Evolutionary conservation across 1,140 invertebrate genomes (phyloP), one percentile per base, ranked within the genome.

Genomic region (Acromyrmex echinatior): DNA sequence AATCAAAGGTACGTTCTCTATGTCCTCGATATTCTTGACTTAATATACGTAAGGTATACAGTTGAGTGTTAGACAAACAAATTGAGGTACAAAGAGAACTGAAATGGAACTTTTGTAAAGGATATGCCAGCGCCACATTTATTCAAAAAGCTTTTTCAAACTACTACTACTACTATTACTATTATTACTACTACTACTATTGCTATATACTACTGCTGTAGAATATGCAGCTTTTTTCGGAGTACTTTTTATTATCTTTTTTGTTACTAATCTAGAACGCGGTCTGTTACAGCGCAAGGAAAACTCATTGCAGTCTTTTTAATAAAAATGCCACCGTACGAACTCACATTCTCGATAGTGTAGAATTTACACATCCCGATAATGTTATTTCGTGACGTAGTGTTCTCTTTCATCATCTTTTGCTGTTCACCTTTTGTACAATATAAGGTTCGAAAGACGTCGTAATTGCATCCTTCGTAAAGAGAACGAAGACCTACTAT

Each of bases 381-480:
- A 70, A 81, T 66, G 70, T 63, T 53, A 70, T 82, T 60, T 87
- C 18, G 35, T 56, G 25, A 66, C 25, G 10, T 80, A 82, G 74
- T 88, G 56, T 14, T 86, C 35, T 68, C 51, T 53, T 90, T 62
- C 16, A 58, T 58, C 21, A 45, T 58, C 58, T 60, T 78, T 68
- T 25, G 45, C 25, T 31, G 60, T 74, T 86, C 60, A 25, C 71
- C 35, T 66, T 81, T 62, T 68, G 45, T 68, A 21, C 21, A 21
- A 21, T 21, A 74, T 35, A 63, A 88, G 87, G 73, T 91, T 88
- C 84, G 60, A 21, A 66, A 86, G 81, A 84, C 87, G 87, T 77
- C 73, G 71, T 91, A 90, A 91, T 91, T 88, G 88, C 89, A 73
- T 90, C 89, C 73, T 81, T 68, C 66, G 25, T 63, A 62, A 82